These are phyloP conservation scores for Cebus imitator DNA, from an alignment of 2,113 vertebrate species.

Conservation along the genomic window DNA sequence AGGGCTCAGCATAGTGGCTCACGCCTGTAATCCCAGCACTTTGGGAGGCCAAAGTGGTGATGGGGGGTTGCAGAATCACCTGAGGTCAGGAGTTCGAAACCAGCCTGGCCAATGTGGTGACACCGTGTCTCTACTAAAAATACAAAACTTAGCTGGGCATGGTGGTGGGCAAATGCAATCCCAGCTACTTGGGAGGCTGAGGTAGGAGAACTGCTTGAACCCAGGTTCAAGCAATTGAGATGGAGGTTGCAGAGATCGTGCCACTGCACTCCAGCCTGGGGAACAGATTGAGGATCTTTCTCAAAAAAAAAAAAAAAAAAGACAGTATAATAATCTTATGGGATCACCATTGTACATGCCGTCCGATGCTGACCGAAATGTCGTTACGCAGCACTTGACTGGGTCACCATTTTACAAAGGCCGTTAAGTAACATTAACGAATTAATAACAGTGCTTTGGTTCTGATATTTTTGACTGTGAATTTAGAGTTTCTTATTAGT, in stretches of 20 bases:
- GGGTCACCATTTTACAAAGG: not conserved
- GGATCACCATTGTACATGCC: not conserved
- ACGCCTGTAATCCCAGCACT: not conserved
- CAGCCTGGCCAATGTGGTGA: not conserved
- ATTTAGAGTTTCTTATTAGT: conserved; percentile 44
- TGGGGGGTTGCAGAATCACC: not conserved
- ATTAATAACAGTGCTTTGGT: conserved; percentile 23
- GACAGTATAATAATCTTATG: not conserved
- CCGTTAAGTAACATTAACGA: conserved; percentile 38
- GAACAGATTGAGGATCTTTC: too few species aligned
- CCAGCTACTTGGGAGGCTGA: not conserved
- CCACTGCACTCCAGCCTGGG: not conserved
- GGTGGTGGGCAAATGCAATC: not conserved
- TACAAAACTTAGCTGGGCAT: not conserved
- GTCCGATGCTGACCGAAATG: not conserved
- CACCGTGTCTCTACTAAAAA: not conserved
- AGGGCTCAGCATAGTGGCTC: not conserved
- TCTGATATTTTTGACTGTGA: conserved; percentile 7
- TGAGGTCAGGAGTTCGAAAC: not conserved
- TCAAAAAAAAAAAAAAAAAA: not conserved
- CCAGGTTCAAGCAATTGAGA: too few species aligned
- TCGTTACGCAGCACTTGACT: not conserved
- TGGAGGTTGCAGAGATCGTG: not conserved
- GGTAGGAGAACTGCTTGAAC: not conserved
- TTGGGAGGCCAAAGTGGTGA: not conserved